phyloP scores from a whole-genome alignment of 2,888 invertebrate genomes.

The Terebella lapidaria region DNA sequence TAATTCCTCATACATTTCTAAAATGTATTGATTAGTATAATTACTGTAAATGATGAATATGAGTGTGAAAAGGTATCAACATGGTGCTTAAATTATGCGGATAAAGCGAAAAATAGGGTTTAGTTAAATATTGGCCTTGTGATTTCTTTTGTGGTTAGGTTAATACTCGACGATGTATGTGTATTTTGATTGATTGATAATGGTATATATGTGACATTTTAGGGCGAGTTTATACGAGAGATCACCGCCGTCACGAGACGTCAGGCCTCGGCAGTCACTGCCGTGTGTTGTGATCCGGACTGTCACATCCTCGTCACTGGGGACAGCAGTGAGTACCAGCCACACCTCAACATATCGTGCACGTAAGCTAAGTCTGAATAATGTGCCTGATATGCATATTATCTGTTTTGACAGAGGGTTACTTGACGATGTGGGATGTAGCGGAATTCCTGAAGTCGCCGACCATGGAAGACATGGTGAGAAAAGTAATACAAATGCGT shows the following conservation, averaged over 20 bases:
- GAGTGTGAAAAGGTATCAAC: too few relatives aligned
- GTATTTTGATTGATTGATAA: too few relatives aligned
- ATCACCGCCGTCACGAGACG: conserved; percentile 40
- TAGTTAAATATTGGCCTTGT: too few relatives aligned
- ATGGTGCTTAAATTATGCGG: too few relatives aligned
- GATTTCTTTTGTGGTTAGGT: too few relatives aligned
- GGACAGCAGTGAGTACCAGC: conserved; percentile 40
- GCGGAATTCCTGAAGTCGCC: conserved; percentile 40
- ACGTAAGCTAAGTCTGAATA: neutral
- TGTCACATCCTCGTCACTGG: conserved; percentile 45
- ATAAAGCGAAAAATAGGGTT: too few relatives aligned
- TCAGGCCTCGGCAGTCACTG: conserved; percentile 41
- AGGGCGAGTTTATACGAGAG: conserved; percentile 44
- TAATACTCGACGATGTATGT: too few relatives aligned
- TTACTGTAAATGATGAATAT: too few relatives aligned
- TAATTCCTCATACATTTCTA: too few relatives aligned
- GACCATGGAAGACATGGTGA: conserved; percentile 32
- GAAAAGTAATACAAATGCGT: neutral
- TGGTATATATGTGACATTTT: too few relatives aligned
- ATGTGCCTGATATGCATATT: neutral
- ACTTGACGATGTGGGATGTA: conserved; percentile 47
- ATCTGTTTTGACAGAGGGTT: conserved; percentile 39
- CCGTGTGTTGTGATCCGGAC: conserved; percentile 39
- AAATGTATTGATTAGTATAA: too few relatives aligned
- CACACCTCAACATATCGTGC: neutral